These are phyloP conservation scores for Cavia porcellus DNA, from an alignment of 2,113 vertebrate species.

Conservation along the genomic window DNA sequence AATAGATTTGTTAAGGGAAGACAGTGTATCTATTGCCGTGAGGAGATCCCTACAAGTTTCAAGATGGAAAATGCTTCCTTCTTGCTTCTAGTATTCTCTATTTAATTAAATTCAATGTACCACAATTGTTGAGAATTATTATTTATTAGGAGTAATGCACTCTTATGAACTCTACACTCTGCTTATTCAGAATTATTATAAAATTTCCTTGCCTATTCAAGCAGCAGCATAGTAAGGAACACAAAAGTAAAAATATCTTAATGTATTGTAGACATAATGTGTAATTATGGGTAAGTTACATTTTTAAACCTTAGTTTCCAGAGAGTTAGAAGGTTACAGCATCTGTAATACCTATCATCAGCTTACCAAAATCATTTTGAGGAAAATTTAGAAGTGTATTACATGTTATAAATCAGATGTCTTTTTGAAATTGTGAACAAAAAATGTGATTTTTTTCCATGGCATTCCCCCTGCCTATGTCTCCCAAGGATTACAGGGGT, in stretches of 20 bases:
- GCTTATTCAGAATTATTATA: not conserved
- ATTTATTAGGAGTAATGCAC: slow-evolving; percentile 5
- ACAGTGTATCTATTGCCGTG: not conserved
- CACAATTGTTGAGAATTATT: slow-evolving; percentile 6
- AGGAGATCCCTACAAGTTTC: not conserved
- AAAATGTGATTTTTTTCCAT: not conserved
- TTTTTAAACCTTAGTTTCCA: slow-evolving; percentile 45
- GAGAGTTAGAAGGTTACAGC: slow-evolving; percentile 8
- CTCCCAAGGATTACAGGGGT: too few relatives aligned
- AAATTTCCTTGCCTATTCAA: slow-evolving; percentile 12
- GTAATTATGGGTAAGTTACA: not conserved
- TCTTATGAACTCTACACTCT: not conserved
- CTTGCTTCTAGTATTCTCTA: not conserved
- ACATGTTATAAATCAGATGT: not conserved
- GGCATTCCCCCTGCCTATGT: too few relatives aligned
- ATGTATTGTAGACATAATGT: not conserved
- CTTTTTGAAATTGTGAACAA: slow-evolving; percentile 14
- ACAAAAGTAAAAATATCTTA: slow-evolving; percentile 21
- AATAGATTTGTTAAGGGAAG: not conserved
- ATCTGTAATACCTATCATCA: not conserved
- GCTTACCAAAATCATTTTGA: slow-evolving; percentile 53
- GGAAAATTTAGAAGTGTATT: slow-evolving; percentile 10
- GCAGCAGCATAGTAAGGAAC: slow-evolving; percentile 3
- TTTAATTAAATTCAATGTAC: not conserved
- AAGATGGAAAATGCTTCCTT: slow-evolving; percentile 5